phyloP scores from a whole-genome alignment of 2,888 invertebrate species.

The Tanytarsus gracilentus region DNA sequence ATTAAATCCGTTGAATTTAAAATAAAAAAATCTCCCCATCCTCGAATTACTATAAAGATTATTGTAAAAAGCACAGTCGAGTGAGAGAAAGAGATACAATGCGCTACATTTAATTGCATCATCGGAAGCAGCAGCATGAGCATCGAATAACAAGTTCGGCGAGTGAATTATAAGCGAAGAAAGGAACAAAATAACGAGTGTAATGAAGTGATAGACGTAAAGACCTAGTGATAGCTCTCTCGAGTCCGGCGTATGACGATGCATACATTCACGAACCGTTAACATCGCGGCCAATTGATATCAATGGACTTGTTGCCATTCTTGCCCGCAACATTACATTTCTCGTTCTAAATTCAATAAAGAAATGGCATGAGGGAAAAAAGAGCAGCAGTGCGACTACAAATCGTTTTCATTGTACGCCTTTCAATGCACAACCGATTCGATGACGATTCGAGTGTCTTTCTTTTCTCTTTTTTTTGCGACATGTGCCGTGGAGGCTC shows the following conservation, averaged over 20 bases:
- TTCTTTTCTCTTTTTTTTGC: not conserved
- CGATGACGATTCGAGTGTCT: not conserved
- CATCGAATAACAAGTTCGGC: constrained; percentile 18
- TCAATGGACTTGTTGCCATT: constrained; percentile 11
- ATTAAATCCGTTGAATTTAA: too few species aligned
- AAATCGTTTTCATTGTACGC: constrained; percentile 3
- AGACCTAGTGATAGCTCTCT: not conserved
- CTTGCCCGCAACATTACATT: not conserved
- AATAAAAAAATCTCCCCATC: too few species aligned
- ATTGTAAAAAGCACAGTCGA: not conserved
- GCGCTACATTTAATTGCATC: constrained; percentile 27
- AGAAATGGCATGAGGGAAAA: too few species aligned
- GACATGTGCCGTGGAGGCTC: too few species aligned
- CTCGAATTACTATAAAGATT: not conserved
- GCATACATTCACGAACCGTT: constrained; percentile 11
- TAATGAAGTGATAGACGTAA: constrained; percentile 24
- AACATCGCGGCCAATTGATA: constrained; percentile 15
- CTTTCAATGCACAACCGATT: too few species aligned
- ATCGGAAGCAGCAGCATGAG: constrained; percentile 21
- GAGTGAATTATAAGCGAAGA: not conserved
- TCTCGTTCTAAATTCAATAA: not conserved
- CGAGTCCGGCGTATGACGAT: not conserved
- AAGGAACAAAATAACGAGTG: not conserved
- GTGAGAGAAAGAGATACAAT: constrained; percentile 9
- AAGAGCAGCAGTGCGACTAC: too few species aligned